phyloP scores from a whole-genome alignment of 2,113 vertebrate species.

The Cisticola juncidis region DNA sequence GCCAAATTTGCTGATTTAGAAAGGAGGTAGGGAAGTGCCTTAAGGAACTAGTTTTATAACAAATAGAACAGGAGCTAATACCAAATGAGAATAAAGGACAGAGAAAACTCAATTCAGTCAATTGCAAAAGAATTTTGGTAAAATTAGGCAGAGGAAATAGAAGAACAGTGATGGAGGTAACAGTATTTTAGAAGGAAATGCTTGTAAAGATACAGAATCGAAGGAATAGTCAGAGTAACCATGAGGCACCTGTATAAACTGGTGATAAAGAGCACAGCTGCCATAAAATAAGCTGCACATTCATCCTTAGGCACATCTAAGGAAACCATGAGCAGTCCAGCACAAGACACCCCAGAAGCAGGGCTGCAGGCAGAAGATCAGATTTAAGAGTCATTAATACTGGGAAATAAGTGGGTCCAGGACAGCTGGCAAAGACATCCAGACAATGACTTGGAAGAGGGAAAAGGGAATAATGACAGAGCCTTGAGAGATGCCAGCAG shows the following conservation, averaged over 20 bases:
- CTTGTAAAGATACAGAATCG: neutral
- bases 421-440: neutral
- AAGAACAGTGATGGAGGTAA: neutral
- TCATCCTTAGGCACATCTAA: neutral
- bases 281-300: neutral
- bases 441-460: neutral
- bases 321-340: neutral
- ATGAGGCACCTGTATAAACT: rapidly evolving
- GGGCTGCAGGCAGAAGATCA: neutral
- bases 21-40: neutral
- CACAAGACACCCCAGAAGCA: neutral
- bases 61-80: neutral
- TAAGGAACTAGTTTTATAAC: neutral
- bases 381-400: neutral
- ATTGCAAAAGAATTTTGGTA: neutral
- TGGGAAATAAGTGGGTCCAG: neutral
- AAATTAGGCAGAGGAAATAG: neutral
- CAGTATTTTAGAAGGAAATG: neutral
- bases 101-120: neutral
- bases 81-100: neutral
- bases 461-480: neutral
- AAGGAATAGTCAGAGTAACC: neutral
- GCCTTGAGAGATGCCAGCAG: neutral
- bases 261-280: neutral
- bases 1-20: neutral